Evolutionary conservation across 2,888 invertebrate species (phyloP), one percentile per base, ranked within the genome.

Genomic region (Drosophila colorata): DNA sequence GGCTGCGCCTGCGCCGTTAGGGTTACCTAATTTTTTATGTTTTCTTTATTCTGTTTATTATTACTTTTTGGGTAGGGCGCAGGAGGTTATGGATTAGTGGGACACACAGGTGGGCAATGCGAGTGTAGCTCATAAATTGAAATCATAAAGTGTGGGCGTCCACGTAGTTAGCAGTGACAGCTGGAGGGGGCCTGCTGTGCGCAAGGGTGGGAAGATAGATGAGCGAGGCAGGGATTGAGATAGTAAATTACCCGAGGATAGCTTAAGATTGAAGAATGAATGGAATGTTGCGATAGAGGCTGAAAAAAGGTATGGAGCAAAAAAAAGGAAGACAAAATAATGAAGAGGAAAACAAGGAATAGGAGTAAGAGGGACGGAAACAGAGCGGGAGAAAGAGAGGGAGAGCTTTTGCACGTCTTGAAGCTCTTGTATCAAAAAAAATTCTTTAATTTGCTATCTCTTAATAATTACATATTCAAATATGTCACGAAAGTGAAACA

Each of bases 51-150:
- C 31, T 57, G 60, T 44, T 51, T 64, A 43, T 57, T 69, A 47
- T 69, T 14, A 49, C 18, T 44, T 37, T 58, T 51, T 73, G 80
- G 77, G 86, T 82, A 70, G 80, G 86, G 80, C 86, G 16, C 53
- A 64, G 75, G 67, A 73, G 76, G 70, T 57, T 73, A 53, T 59
- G 59, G 59, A 68, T 75, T 64, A 64, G 68, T 76, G 59, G 74
- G 49, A 64, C 72, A 72, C 77, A 72, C 77, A 76, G 68, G 74
- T 74, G 74, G 72, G 74, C 63, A 64, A 23, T 33, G 43, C 28
- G 52, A 40, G 28, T 28, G 28, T 56, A 71, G 41, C 67, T 68
- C 63, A 59, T 64, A 76, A 76, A 74, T 74, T 76, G 74, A 68
- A 76, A 44, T 48, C 63, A 58, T 53, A 55, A 59, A 56, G 44